Percentiles rank a stretch among this genome's conserved stretches.
Evolutionary conservation across 2,113 vertebrate species (phyloP).

Genomic region (Gymnogyps californianus): DNA sequence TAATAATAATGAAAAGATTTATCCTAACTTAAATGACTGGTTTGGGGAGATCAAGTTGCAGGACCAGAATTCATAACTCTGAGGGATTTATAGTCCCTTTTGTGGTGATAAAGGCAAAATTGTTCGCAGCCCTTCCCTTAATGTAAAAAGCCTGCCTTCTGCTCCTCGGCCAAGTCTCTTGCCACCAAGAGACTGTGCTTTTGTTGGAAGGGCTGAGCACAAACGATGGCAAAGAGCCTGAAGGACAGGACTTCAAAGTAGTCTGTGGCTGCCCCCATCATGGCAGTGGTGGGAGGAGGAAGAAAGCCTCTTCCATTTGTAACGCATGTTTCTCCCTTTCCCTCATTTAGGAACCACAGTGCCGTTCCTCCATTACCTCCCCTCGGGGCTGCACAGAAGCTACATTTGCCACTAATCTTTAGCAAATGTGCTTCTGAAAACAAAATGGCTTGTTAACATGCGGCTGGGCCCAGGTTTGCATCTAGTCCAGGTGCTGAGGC

Average conservation of each 20-base stretch:
- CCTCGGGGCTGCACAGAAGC: background rate
- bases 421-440: background rate
- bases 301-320: background rate
- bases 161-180: background rate
- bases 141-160: constrained; percentile 17
- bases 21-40: background rate
- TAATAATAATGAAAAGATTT: constrained; percentile 14
- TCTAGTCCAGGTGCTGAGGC: background rate
- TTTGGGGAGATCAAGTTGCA: background rate
- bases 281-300: background rate
- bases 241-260: constrained; percentile 21
- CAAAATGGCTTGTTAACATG: background rate
- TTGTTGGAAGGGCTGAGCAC: constrained; percentile 11
- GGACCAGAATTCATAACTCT: background rate
- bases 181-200: constrained; percentile 26
- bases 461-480: background rate
- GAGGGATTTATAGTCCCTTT: constrained; percentile 28
- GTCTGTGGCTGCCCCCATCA: background rate
- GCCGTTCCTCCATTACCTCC: background rate
- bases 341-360: background rate
- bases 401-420: background rate
- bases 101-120: constrained; percentile 37
- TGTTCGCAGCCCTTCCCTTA: constrained; percentile 12
- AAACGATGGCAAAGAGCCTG: background rate
- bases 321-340: background rate